phyloP scores from a whole-genome alignment of 2,888 invertebrate species.

The Agrotis puta region DNA sequence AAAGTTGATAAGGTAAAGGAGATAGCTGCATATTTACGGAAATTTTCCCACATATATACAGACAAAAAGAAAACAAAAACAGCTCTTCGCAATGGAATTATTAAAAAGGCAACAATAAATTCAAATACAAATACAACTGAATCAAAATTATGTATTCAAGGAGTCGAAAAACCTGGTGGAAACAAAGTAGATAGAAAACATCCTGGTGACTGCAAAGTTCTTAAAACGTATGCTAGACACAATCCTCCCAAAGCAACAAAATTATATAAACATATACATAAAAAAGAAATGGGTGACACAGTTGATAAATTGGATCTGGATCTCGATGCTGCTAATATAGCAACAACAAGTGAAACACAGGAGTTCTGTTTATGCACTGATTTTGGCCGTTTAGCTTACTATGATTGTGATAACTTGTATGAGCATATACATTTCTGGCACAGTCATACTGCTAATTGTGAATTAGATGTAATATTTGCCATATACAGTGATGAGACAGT shows the following conservation, averaged over 20 bases:
- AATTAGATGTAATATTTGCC: conserved; percentile 73
- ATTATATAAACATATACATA: conserved; percentile 27
- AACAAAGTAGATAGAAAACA: conserved; percentile 24
- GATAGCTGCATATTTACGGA: conserved; percentile 70
- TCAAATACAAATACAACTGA: conserved; percentile 61
- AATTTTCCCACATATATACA: conserved; percentile 60
- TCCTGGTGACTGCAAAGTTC: conserved; percentile 37
- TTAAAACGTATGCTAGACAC: conserved; percentile 75
- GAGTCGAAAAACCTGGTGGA: conserved; percentile 85
- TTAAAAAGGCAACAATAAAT: conserved; percentile 44
- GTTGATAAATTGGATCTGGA: conserved; percentile 25
- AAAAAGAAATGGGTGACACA: conserved; percentile 30
- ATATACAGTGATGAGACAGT: conserved; percentile 74
- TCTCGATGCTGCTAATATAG: conserved; percentile 44
- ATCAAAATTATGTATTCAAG: conserved; percentile 80
- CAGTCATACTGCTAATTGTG: conserved; percentile 65
- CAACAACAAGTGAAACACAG: conserved; percentile 41
- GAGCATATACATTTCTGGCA: conserved; percentile 83
- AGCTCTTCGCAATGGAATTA: conserved; percentile 25
- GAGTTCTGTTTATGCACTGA: conserved; percentile 82
- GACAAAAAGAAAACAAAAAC: conserved; percentile 53
- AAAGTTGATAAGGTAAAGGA: conserved; percentile 66
- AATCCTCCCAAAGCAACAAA: conserved; percentile 52
- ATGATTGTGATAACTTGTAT: conserved; percentile 72
- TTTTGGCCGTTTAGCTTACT: conserved; percentile 78